phyloP scores from a whole-genome alignment of 1,140 invertebrate species.

The Pachypsylla venusta region DNA sequence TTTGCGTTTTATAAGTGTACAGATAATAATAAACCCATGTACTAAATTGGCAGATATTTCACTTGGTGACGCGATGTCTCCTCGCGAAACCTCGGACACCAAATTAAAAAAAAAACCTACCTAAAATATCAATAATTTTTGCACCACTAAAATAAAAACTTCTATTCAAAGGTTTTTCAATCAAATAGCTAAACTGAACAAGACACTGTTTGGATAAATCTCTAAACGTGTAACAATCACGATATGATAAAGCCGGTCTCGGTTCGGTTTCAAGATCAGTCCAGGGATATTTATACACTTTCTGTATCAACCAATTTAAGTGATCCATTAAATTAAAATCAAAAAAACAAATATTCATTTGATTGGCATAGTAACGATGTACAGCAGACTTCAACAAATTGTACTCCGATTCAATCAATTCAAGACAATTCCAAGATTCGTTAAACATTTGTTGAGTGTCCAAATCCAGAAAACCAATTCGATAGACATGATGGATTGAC shows the following conservation, averaged over 20 bases:
- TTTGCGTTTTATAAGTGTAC: too few relatives aligned
- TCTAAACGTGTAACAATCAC: not conserved
- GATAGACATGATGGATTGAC: not conserved
- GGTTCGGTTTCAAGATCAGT: not conserved
- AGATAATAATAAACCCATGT: too few relatives aligned
- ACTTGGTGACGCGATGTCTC: too few relatives aligned
- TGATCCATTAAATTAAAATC: not conserved
- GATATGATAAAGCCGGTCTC: not conserved
- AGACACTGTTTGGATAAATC: not conserved
- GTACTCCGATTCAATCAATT: not conserved
- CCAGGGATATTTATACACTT: not conserved
- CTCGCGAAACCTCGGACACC: too few relatives aligned
- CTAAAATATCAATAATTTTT: constrained; percentile 1
- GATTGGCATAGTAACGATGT: not conserved
- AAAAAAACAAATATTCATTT: not conserved
- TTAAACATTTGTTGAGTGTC: not conserved
- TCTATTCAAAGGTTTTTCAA: not conserved
- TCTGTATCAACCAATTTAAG: not conserved
- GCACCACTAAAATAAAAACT: not conserved
- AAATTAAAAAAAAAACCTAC: too few relatives aligned
- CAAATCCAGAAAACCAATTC: not conserved
- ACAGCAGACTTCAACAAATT: not conserved
- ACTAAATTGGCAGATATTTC: too few relatives aligned
- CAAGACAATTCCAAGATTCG: not conserved
- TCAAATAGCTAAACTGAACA: not conserved